These are phyloP conservation scores for Apamea monoglypha DNA, from an alignment of 2,888 invertebrate species.

Conservation along the genomic window DNA sequence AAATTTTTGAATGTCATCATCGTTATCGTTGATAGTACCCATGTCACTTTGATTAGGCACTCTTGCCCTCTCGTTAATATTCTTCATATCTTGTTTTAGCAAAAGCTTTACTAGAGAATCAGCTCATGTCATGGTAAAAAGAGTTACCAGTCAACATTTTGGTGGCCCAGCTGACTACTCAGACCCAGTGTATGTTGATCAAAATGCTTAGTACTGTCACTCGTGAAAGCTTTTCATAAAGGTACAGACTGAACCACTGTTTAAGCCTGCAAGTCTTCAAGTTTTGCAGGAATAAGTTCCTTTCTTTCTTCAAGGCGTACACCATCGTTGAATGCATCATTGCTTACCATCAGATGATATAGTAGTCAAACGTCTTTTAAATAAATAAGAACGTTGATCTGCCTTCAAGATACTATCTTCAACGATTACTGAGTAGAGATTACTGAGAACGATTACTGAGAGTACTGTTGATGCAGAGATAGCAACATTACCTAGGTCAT, in stretches of 20 bases:
- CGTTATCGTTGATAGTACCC: background rate
- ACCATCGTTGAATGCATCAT: no score
- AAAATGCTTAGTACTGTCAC: background rate
- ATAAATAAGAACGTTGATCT: background rate
- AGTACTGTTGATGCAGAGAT: background rate
- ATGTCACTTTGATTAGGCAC: background rate
- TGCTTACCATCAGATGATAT: no score
- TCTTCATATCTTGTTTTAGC: background rate
- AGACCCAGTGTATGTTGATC: background rate
- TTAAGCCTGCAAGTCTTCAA: background rate
- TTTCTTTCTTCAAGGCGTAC: background rate
- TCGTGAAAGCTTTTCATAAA: background rate
- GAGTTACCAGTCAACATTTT: background rate
- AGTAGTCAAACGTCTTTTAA: background rate
- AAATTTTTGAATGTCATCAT: background rate
- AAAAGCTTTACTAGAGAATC: background rate
- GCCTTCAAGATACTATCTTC: background rate
- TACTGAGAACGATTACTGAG: no score
- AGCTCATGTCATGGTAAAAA: background rate
- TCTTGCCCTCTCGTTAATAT: background rate
- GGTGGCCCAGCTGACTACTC: background rate
- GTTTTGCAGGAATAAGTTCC: background rate
- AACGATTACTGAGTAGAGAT: background rate
- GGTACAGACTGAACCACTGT: background rate
- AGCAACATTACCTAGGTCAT: slow-evolving; percentile 21